Evolutionary conservation across 1,140 invertebrate species (phyloP).

Genomic region (Sogatella furcifera): DNA sequence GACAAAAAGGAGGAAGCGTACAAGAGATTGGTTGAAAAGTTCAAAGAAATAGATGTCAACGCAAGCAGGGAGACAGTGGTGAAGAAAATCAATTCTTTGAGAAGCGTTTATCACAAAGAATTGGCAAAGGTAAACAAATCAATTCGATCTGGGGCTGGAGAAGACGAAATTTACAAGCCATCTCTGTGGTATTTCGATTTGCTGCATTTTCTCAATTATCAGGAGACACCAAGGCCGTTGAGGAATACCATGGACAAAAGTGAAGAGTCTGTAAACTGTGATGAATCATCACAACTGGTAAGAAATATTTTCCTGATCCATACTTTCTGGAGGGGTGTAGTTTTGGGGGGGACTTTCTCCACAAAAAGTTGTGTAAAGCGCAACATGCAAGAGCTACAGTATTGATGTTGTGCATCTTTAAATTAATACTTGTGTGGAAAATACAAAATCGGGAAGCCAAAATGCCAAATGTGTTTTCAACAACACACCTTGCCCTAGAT

Average conservation of each 20-base stretch:
- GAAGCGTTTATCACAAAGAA: slow-evolving; percentile 8
- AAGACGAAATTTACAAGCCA: no score
- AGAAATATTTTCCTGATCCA: no score
- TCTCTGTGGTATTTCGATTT: no score
- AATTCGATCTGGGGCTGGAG: not conserved
- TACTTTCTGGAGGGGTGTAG: no score
- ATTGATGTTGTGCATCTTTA: not conserved
- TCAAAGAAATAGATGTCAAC: not conserved
- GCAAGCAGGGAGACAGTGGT: slow-evolving; percentile 9
- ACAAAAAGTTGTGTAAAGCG: no score
- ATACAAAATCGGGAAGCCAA: slow-evolving; percentile 33
- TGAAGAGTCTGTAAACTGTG: no score
- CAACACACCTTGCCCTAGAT: slow-evolving; percentile 22
- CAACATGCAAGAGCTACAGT: not conserved
- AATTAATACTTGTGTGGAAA: slow-evolving; percentile 26
- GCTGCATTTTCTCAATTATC: no score
- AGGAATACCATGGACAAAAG: no score
- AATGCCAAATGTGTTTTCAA: slow-evolving; percentile 36
- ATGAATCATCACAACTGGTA: no score
- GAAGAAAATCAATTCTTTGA: slow-evolving; percentile 9
- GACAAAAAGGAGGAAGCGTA: slow-evolving; percentile 9
- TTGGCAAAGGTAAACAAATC: slow-evolving; percentile 9
- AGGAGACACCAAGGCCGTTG: no score
- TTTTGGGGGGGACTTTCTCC: no score
- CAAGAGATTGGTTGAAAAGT: slow-evolving; percentile 7